Evolutionary conservation across 2,888 invertebrate species (phyloP).

Genomic region (Megaustenia siamemsis): DNA sequence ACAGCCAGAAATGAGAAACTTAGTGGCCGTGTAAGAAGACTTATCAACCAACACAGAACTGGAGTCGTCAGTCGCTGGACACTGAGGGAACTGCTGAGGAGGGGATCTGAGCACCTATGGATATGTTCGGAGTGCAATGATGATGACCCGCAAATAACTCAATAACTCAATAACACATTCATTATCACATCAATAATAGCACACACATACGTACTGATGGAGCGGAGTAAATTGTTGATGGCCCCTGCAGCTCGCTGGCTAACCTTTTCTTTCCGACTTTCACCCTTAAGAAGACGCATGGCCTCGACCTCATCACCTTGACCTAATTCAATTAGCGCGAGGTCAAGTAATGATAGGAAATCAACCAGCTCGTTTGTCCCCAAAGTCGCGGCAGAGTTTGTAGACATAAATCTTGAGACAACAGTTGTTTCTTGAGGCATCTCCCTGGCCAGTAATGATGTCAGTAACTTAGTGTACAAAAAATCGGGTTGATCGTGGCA

Average conservation of each 20-base stretch:
- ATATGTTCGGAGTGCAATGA: too few species aligned
- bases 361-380: not conserved
- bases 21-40: too few species aligned
- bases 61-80: too few species aligned
- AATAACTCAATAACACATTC: too few species aligned
- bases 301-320: not conserved
- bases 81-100: too few species aligned
- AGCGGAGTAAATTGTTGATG: not conserved
- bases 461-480: not conserved
- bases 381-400: not conserved
- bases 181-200: too few species aligned
- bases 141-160: too few species aligned
- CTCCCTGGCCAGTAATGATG: not conserved
- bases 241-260: slow-evolving; percentile 25
- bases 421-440: not conserved
- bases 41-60: too few species aligned
- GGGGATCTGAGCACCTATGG: too few species aligned
- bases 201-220: not conserved
- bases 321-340: not conserved
- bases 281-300: slow-evolving; percentile 1
- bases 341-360: not conserved
- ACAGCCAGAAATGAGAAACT: too few species aligned
- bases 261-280: not conserved
- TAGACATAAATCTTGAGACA: not conserved
- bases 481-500: too few species aligned